Conservation (phyloP, 2,888 invertebrate genomes). For the Napeogenes inachia region DNA sequence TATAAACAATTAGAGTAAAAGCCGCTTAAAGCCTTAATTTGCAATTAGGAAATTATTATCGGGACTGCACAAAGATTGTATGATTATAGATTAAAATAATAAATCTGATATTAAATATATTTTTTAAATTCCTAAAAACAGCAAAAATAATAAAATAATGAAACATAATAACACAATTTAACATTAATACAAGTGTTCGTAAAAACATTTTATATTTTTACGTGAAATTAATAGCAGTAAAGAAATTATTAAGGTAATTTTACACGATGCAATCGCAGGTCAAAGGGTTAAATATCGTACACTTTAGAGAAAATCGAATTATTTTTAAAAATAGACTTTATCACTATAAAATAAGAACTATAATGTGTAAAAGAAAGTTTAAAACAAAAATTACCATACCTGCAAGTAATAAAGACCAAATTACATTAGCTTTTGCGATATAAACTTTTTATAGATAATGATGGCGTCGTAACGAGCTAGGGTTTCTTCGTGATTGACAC, state of each 20-base stretch:
- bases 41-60: too few species aligned
- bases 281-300: neutral
- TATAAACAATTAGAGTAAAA: too few species aligned
- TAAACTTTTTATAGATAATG: neutral
- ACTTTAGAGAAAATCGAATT: neutral
- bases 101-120: too few species aligned
- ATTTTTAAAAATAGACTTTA: neutral
- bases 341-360: neutral
- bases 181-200: too few species aligned
- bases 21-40: too few species aligned
- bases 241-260: neutral
- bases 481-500: slow-evolving; percentile 56
- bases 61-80: too few species aligned
- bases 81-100: too few species aligned
- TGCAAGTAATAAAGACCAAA: slow-evolving; percentile 20
- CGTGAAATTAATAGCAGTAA: neutral
- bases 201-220: too few species aligned
- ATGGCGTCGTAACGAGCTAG: slow-evolving; percentile 51
- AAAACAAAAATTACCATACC: neutral
- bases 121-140: too few species aligned
- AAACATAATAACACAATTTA: too few species aligned
- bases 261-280: neutral
- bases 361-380: neutral
- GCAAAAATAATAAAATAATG: too few species aligned
- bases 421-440: slow-evolving; percentile 33